These are phyloP conservation scores for Leguminivora glycinivorella DNA, from an alignment of 1,140 invertebrate species.

Conservation along the genomic window DNA sequence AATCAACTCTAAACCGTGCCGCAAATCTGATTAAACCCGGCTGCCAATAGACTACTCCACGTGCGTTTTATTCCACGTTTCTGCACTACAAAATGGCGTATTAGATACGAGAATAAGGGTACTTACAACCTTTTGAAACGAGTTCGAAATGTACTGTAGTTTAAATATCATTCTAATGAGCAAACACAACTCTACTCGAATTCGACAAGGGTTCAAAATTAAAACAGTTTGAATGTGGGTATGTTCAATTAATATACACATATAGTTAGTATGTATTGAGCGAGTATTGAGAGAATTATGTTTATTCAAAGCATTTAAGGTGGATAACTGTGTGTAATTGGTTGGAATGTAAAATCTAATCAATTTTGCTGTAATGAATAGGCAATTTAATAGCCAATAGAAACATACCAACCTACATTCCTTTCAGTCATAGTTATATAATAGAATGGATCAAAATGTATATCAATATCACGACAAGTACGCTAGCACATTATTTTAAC, in stretches of 20 bases:
- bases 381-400: neutral
- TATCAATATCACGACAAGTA: too few relatives aligned
- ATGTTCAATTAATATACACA: neutral
- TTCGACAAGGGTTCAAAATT: neutral
- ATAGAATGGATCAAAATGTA: too few relatives aligned
- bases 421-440: neutral
- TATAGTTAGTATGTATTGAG: neutral
- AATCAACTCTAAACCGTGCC: slow-evolving; percentile 2
- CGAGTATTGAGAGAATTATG: neutral
- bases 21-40: slow-evolving; percentile 7
- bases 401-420: neutral
- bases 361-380: neutral
- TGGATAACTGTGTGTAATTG: neutral
- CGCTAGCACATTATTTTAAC: too few relatives aligned
- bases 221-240: neutral
- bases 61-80: neutral
- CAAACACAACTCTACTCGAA: neutral
- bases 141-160: neutral
- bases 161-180: slow-evolving; percentile 1
- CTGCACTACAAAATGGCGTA: neutral
- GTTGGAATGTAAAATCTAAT: neutral
- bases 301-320: slow-evolving; percentile 1
- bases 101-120: neutral
- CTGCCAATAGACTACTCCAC: slow-evolving; percentile 3
- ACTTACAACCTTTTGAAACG: neutral